Evolutionary conservation across 2,797 vertebrate genomes (phyloP), one percentile per base, ranked within the genome.

Genomic region (Clamator glandarius): DNA sequence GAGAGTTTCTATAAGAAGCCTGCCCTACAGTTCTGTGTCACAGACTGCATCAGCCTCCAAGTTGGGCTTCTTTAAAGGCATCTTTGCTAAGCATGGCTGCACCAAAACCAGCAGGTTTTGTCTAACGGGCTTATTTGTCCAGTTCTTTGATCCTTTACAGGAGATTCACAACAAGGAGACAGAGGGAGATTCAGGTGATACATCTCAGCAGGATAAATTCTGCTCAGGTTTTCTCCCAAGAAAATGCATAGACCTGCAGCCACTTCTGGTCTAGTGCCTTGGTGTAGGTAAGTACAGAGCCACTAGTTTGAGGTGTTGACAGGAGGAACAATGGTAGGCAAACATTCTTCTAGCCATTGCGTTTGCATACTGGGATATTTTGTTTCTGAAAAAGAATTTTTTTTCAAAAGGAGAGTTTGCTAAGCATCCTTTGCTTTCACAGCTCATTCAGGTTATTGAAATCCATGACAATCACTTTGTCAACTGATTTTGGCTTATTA

Each of bases 321-420:
- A 2, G 21, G 35, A 69, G 36, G 10, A 82, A 11, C 4, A 0
- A 4, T 0, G 1, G 28, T 39, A 42, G 44, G 18, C 51, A 41
- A 69, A 3, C 24, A 3, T n/a, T 68, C 41, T 33, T 61, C 58
- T 46, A 54, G 35, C 39, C 67, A 62, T 12, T 2, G 0, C 6
- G 0, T 55, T 78, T 3, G 4, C 76, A 39, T 51, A 73, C 18
- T 42, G 67, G 24, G 70, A 39, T 51, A 66, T 84, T 36, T 63
- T 57, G 7, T 46, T 89, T 89, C 74, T 73, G 36, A 76, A 73
- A 78, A 87, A 69, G 46, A 26, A 28, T 2, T 7, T 8, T 67
- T 84, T 84, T 83, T 31, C 11, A 5, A 69, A 72, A 80, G 15
- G 33, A 62, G 25, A 55, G 31, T 87, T 82, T 73, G 13, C n/a